A percentile compares a stretch with the other conserved stretches of the same genome.
These are phyloP conservation scores for Noctua fimbriata DNA, from an alignment of 2,888 invertebrate genomes.

Conservation along the genomic window DNA sequence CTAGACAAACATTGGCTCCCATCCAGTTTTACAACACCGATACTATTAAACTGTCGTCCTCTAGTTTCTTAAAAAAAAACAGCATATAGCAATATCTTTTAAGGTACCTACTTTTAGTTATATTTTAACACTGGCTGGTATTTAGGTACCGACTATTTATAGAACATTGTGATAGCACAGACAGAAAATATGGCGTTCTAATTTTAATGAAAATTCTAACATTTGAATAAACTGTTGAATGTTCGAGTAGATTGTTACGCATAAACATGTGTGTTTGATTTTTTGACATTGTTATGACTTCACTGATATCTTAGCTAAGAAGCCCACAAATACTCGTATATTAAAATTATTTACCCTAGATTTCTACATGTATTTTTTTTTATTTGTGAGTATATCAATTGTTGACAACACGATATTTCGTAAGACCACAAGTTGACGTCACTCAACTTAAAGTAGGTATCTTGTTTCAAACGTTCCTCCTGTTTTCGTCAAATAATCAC, in stretches of 20 bases:
- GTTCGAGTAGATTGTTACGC: neutral
- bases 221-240: constrained; percentile 38
- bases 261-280: constrained; percentile 9
- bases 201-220: constrained; percentile 21
- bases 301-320: neutral
- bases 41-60: constrained; percentile 84
- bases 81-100: constrained; percentile 20
- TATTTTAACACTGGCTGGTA: constrained; percentile 30
- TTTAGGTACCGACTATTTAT: constrained; percentile 25
- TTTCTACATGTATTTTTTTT: neutral
- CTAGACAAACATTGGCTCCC: constrained; percentile 84
- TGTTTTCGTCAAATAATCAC: constrained; percentile 56
- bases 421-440: constrained; percentile 5
- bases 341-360: neutral
- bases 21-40: constrained; percentile 84
- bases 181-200: neutral
- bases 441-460: constrained; percentile 1
- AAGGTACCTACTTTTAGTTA: constrained; percentile 3
- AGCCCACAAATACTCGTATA: neutral
- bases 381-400: no score
- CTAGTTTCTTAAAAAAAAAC: constrained; percentile 72
- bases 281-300: neutral
- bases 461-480: constrained; percentile 32
- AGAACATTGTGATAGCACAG: constrained; percentile 26
- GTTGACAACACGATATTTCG: constrained; percentile 4